Evolutionary conservation across 2,888 invertebrate genomes (phyloP), one percentile per base, ranked within the genome.

Genomic region (Caenorhabditis sp.): DNA sequence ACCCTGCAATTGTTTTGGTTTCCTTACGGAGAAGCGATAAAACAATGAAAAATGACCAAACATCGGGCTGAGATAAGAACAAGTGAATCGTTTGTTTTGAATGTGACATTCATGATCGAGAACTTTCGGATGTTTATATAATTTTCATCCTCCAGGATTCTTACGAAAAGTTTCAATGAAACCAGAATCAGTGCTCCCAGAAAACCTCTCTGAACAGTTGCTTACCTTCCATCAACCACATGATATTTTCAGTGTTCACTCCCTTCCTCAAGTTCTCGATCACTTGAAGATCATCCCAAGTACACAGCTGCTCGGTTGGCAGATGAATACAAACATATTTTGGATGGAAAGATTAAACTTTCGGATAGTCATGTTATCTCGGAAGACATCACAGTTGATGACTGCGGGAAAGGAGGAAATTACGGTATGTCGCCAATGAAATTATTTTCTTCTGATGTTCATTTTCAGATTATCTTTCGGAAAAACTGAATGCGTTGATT

Each of bases 211-310:
- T 10, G n/a, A 16, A 44, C 5, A 44, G 44, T 19, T 47, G 47
- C 14, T n/a, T 16, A 16, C 26, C 14, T 16, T 10, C 3, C n/a
- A 31, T 19, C 14, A 66, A 26, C 3, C 44, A 44, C 24, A 58
- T 24, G 14, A 6, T 14, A 24, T 7, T 58, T 75, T 47, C 58
- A 75, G 75, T 54, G 10, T 6, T n/a, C 59, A 16, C n/a, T 77
- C 22, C 14, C 54, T 24, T 54, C 14, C 7, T 24, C 22, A 14
- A 38, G 10, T 12, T 41, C 41, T 10, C 77, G 68, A 7, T 58
- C 80, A 5, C 16, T 51, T 2, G 80, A 80, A 24, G 80, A 80
- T 26, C 80, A 80, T 80, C 80, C 80, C 10, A 66, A 68, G 31
- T 80, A 80, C 35, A 80, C 80, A 24, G 80, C 80, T 14, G 74